A percentile compares a stretch with the other conserved stretches of the same genome.
Evolutionary conservation across 2,113 vertebrate genomes (phyloP).

Genomic region (Petrocephalus zakoni): DNA sequence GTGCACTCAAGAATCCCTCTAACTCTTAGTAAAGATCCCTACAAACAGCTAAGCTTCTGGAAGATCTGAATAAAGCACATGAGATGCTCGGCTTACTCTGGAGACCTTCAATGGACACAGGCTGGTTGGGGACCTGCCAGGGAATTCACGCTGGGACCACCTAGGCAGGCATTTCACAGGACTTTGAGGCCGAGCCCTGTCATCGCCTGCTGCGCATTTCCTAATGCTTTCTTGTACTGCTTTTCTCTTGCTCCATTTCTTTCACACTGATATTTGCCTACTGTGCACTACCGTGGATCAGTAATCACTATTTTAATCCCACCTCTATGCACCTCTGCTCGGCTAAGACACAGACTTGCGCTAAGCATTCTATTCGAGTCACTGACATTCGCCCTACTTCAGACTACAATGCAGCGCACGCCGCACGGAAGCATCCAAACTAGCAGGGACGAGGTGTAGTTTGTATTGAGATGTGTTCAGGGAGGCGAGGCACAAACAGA

Average conservation of each 20-base stretch:
- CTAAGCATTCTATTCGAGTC: neutral
- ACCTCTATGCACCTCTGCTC: neutral
- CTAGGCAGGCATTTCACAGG: neutral
- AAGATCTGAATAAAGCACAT: neutral
- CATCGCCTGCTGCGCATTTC: neutral
- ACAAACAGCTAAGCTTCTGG: neutral
- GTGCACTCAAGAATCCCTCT: neutral
- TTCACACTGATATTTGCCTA: neutral
- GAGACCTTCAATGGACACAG: neutral
- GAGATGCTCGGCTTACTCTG: neutral
- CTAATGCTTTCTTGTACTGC: neutral
- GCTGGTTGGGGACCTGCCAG: neutral
- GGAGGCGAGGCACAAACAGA: neutral
- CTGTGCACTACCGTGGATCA: neutral
- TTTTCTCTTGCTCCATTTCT: neutral
- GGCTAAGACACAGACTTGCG: neutral
- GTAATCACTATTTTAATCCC: neutral
- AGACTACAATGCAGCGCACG: neutral
- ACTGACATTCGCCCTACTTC: neutral
- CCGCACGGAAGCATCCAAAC: neutral
- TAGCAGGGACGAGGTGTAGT: neutral
- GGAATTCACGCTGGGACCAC: neutral
- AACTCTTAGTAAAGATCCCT: neutral
- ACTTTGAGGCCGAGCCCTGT: neutral
- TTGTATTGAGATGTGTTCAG: neutral